Conservation (phyloP, 2,113 vertebrate species). For the Nematolebias whitei region DNA sequence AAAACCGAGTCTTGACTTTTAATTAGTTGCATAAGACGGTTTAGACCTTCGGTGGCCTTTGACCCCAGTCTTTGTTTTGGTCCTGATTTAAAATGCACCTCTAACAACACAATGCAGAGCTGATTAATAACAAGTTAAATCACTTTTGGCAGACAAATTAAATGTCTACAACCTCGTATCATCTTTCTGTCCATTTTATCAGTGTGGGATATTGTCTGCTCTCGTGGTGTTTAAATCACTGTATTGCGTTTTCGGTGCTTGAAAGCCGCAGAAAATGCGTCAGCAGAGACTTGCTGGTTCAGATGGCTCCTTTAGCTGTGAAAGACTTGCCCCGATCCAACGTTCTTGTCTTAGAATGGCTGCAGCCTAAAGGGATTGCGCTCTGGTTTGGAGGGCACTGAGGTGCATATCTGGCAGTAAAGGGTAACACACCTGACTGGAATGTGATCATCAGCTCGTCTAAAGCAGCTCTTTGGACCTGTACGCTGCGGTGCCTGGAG, state of each 20-base stretch:
- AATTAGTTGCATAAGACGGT: slow-evolving; percentile 5
- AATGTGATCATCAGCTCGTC: slow-evolving; percentile 55
- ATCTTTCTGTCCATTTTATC: slow-evolving; percentile 10
- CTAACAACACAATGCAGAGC: background rate
- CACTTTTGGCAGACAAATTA: background rate
- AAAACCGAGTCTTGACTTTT: background rate
- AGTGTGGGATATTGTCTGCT: slow-evolving; percentile 12
- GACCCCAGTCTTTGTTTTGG: background rate
- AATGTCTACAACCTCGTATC: slow-evolving; percentile 5
- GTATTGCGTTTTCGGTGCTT: slow-evolving; percentile 26
- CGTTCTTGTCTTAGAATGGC: slow-evolving; percentile 38
- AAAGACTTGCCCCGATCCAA: slow-evolving; percentile 22
- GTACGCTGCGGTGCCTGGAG: slow-evolving; percentile 19
- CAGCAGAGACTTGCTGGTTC: slow-evolving; percentile 23
- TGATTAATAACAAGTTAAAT: background rate
- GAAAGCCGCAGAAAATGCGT: slow-evolving; percentile 10
- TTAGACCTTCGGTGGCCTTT: background rate
- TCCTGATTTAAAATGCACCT: slow-evolving; percentile 9
- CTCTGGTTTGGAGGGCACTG: slow-evolving; percentile 46
- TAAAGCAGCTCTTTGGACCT: slow-evolving; percentile 25
- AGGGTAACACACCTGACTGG: slow-evolving; percentile 54
- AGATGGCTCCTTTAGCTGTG: slow-evolving; percentile 12
- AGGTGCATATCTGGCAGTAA: slow-evolving; percentile 40
- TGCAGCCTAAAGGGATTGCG: slow-evolving; percentile 25
- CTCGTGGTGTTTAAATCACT: slow-evolving; percentile 19